These are phyloP conservation scores for Drosophila buzzatii DNA, from an alignment of 2,888 invertebrate genomes.

Conservation along the genomic window DNA sequence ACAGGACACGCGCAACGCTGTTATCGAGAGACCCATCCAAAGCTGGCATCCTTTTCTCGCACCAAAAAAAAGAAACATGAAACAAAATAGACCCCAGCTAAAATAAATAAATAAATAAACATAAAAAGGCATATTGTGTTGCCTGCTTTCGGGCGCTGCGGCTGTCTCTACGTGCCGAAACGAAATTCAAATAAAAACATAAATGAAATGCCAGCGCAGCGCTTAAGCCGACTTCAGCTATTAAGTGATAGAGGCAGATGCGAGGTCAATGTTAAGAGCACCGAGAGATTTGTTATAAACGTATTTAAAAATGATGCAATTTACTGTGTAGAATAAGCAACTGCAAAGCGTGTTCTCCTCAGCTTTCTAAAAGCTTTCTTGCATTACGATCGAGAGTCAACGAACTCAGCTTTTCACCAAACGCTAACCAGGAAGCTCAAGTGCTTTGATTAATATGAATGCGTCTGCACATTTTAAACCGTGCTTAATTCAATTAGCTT, in stretches of 20 bases:
- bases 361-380: neutral
- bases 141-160: conserved; percentile 39
- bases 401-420: conserved; percentile 43
- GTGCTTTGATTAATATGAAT: conserved; percentile 56
- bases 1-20: conserved; percentile 47
- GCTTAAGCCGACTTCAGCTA: conserved; percentile 18
- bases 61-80: conserved; percentile 12
- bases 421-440: conserved; percentile 45
- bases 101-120: conserved; percentile 3
- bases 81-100: neutral
- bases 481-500: conserved; percentile 67
- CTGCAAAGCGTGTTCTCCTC: too few species aligned
- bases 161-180: conserved; percentile 45
- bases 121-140: conserved; percentile 39
- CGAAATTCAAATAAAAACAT: conserved; percentile 60
- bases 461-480: conserved; percentile 38
- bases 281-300: neutral
- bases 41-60: conserved; percentile 44
- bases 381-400: conserved; percentile 42
- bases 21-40: conserved; percentile 18
- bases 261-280: conserved; percentile 44
- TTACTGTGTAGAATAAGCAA: neutral
- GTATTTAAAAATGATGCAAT: neutral
- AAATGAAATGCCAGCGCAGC: conserved; percentile 32
- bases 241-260: conserved; percentile 41